Evolutionary conservation across 2,797 vertebrate genomes (phyloP).

Genomic region (Chromis chromis): DNA sequence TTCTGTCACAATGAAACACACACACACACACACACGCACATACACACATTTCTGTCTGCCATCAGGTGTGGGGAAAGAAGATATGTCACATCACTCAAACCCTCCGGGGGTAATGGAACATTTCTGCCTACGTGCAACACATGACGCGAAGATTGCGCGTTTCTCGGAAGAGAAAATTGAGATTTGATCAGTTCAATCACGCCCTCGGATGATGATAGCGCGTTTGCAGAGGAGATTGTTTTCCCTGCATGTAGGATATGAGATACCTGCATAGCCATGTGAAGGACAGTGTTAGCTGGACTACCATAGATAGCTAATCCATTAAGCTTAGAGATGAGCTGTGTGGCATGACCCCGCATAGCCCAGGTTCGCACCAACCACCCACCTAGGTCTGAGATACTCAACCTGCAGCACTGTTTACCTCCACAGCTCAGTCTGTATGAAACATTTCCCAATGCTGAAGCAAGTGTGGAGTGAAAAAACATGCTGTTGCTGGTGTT

Average conservation of each 20-base stretch:
- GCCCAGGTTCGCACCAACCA: conserved; percentile 54
- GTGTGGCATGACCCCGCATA: conserved; percentile 68
- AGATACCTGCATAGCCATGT: conserved; percentile 68
- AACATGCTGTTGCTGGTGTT: conserved; percentile 2
- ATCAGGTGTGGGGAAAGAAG: conserved; percentile 54
- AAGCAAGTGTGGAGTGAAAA: conserved; percentile 9
- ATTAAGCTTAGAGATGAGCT: conserved; percentile 82
- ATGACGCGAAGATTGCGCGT: conserved; percentile 53
- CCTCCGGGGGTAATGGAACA: conserved; percentile 53
- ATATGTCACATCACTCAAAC: conserved; percentile 66
- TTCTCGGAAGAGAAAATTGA: conserved; percentile 44
- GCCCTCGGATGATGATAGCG: conserved; percentile 39
- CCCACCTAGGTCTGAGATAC: conserved; percentile 59
- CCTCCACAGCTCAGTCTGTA: conserved; percentile 35
- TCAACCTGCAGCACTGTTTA: conserved; percentile 34
- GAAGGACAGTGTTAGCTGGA: conserved; percentile 74
- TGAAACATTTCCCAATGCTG: conserved; percentile 22
- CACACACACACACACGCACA: conserved; percentile 1
- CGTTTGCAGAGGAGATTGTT: conserved; percentile 61
- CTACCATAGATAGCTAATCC: conserved; percentile 80
- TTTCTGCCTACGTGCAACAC: conserved; percentile 39
- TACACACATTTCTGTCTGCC: conserved; percentile 48
- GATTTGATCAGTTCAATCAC: conserved; percentile 56
- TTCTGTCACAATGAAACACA: conserved; percentile 35
- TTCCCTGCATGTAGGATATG: conserved; percentile 45